phyloP scores from a whole-genome alignment of 1,140 invertebrate genomes.

The Myzus persicae region DNA sequence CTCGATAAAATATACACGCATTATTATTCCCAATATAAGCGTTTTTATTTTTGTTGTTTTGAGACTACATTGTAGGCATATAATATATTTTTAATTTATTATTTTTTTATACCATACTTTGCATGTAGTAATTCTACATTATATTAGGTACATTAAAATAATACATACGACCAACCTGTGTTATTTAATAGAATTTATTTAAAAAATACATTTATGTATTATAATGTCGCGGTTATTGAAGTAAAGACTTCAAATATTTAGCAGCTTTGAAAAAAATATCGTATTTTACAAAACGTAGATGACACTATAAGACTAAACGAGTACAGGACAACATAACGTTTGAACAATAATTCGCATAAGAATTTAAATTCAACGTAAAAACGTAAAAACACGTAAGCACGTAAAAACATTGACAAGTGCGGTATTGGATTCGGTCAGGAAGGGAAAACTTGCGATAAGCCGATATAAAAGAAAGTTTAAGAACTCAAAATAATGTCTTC shows the following conservation, averaged over 20 bases:
- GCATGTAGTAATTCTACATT: not conserved
- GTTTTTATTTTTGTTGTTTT: not conserved
- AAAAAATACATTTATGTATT: not conserved
- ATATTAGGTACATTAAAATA: not conserved
- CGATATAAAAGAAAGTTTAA: not conserved
- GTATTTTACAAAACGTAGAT: not conserved
- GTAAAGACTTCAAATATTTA: not conserved
- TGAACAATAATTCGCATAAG: not conserved
- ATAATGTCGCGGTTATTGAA: not conserved
- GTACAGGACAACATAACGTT: not conserved
- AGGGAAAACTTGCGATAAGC: not conserved
- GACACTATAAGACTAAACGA: not conserved
- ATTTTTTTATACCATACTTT: not conserved
- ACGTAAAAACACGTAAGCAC: no score
- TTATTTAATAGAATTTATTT: not conserved
- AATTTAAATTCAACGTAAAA: slow-evolving; percentile 27
- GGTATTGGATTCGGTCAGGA: not conserved
- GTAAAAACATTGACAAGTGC: slow-evolving; percentile 18
- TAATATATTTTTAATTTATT: not conserved
- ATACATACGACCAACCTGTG: no score
- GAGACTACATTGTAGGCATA: not conserved
- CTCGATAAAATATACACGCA: not conserved
- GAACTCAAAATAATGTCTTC: not conserved
- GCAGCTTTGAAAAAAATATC: not conserved
- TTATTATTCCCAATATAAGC: not conserved